Conservation (phyloP, 2,797 vertebrate species). For the Mareca strepera region DNA sequence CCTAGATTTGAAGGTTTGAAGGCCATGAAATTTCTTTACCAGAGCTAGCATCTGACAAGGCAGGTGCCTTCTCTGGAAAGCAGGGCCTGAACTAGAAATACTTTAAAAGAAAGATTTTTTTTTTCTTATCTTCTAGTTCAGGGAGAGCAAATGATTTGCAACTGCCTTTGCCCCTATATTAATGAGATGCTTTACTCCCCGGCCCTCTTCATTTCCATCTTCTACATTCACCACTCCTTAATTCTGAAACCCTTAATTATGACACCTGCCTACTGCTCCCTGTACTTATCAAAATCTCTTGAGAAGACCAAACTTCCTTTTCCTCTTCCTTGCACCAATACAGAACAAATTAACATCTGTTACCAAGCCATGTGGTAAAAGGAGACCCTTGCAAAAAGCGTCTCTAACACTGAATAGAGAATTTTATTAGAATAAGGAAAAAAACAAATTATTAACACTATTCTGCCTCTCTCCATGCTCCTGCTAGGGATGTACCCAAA, state of each 20-base stretch:
- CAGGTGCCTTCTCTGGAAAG: neutral
- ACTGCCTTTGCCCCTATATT: neutral
- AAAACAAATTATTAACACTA: neutral
- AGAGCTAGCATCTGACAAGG: neutral
- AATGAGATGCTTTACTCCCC: fast-evolving
- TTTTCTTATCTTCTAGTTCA: neutral
- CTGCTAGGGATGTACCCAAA: neutral
- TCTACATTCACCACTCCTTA: neutral
- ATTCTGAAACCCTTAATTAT: neutral
- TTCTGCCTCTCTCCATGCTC: neutral
- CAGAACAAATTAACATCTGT: neutral
- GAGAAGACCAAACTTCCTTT: neutral
- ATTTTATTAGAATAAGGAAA: constrained; percentile 21
- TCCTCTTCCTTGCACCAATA: neutral
- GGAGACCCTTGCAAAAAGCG: neutral
- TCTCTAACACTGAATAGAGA: neutral
- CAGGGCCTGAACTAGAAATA: neutral
- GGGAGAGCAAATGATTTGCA: neutral
- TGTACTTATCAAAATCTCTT: neutral
- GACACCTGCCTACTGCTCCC: neutral
- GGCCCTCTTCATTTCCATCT: neutral
- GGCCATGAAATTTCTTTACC: neutral
- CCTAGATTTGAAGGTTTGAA: neutral
- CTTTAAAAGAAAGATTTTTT: neutral
- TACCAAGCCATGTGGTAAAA: neutral